Evolutionary conservation across 2,113 vertebrate species (phyloP), one percentile per base, ranked within the genome.

Genomic region (Sinocyclocheilus rhinocerous): DNA sequence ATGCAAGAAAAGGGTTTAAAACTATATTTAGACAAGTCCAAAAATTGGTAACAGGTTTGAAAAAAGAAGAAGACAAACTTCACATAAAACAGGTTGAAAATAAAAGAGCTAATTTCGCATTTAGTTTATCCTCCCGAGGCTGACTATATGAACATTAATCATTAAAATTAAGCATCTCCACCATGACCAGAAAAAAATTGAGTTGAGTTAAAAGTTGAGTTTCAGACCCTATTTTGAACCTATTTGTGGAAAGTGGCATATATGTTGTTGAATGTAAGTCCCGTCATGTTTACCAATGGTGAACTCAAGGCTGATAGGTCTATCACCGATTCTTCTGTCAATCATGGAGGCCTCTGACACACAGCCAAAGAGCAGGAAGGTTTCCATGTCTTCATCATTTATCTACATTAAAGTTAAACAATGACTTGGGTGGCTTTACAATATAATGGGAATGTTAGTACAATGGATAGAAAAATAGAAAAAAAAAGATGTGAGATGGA

Each of bases 341-440:
- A 99, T 98, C 97, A 99, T 95, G 20, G 96, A 95, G 75, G 96
- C 97, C 92, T 99, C 98, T 84, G 98, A 97, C 93, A 99, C 88
- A 1, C 94, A 90, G 52, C 97, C 98, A 73, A 99, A 99, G 39
- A 99, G 95, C 77, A 99, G 91, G 84, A 97, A 99, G 57, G 90
- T 95, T 65, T 98, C 96, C 75, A 83, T 90, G 87, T 95, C 93
- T 72, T 96, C 95, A 63, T 90, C 84, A 52, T 89, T 88, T 5
- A 92, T 84, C 96, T 97, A 83, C 4, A 83, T 22, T 63, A 42
- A 69, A 45, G 2, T 7, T 6, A 45, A 87, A 22, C 7, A 67
- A 22, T 5, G 0, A 10, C 45, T 77, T 18, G 20, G 22, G 8
- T 0, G 12, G 59, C 15, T 65, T 4, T 24, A 9, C 39, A 2